Evolutionary conservation across 2,113 vertebrate genomes (phyloP).

Genomic region (Sorex araneus): DNA sequence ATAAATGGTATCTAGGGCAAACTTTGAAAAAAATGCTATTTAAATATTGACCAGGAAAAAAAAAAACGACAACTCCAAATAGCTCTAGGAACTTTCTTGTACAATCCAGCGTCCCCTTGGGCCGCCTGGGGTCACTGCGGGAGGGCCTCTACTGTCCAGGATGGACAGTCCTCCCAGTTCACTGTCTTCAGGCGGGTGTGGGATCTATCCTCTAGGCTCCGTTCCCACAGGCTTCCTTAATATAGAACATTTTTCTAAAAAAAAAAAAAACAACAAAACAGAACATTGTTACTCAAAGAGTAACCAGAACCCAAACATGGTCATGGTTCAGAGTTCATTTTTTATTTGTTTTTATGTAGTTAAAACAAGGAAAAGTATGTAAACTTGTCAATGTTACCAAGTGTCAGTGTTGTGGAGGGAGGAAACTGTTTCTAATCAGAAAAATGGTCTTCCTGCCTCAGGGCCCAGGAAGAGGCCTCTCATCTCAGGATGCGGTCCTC

Average conservation of each 20-base stretch:
- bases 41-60: conserved; percentile 70
- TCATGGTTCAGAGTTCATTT: conserved; percentile 74
- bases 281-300: conserved; percentile 5
- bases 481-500: background rate
- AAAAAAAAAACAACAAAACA: no score
- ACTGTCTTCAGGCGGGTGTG: conserved; percentile 36
- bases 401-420: conserved; percentile 16
- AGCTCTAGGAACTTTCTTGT: conserved; percentile 74
- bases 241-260: conserved; percentile 58
- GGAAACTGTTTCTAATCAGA: conserved; percentile 45
- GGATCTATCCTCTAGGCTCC: conserved; percentile 54
- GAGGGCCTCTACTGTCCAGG: no score
- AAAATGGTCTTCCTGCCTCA: background rate
- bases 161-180: background rate
- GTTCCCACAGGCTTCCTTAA: conserved; percentile 76
- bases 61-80: background rate
- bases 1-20: conserved; percentile 76
- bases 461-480: background rate
- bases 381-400: conserved; percentile 65
- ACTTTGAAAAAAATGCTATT: conserved; percentile 58
- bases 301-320: conserved; percentile 75
- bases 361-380: conserved; percentile 76
- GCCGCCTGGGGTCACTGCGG: conserved; percentile 22
- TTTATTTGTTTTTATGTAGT: conserved; percentile 74
- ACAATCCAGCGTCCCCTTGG: conserved; percentile 64